Evolutionary conservation across 2,113 vertebrate genomes (phyloP).

Genomic region (Gasterosteus nipponicus): DNA sequence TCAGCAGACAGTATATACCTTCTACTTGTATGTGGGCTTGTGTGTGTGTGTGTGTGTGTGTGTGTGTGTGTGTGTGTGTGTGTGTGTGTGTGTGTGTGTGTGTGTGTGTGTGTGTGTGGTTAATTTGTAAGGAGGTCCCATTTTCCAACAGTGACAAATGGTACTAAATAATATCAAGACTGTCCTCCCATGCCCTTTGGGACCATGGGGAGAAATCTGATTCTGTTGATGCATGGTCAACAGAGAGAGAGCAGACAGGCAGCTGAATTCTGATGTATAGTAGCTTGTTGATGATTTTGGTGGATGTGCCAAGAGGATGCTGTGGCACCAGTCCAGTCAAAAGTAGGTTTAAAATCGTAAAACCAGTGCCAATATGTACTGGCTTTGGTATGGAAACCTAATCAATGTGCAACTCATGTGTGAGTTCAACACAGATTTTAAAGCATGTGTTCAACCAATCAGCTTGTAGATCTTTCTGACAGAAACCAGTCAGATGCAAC

Average conservation of each 20-base stretch:
- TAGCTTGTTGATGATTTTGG: too few species aligned
- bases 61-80: too few species aligned
- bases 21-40: background rate
- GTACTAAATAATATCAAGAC: slow-evolving; percentile 23
- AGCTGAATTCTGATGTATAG: too few species aligned
- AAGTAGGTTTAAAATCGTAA: background rate
- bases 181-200: slow-evolving; percentile 37
- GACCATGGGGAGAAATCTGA: slow-evolving; percentile 32
- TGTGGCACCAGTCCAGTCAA: too few species aligned
- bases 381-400: too few species aligned
- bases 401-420: too few species aligned
- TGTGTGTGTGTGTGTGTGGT: slow-evolving; percentile 8
- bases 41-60: too few species aligned
- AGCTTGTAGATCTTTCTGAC: background rate
- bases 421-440: too few species aligned
- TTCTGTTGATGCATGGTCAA: background rate
- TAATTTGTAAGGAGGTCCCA: slow-evolving; percentile 25
- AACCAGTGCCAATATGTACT: too few species aligned
- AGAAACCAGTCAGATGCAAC: too few species aligned
- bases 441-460: too few species aligned
- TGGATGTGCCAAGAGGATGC: too few species aligned
- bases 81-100: background rate
- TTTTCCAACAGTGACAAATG: slow-evolving; percentile 34
- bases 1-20: slow-evolving; percentile 30
- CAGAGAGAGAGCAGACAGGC: background rate